Conservation (phyloP, 2,113 vertebrate species). For the Entomyzon cyanotis region DNA sequence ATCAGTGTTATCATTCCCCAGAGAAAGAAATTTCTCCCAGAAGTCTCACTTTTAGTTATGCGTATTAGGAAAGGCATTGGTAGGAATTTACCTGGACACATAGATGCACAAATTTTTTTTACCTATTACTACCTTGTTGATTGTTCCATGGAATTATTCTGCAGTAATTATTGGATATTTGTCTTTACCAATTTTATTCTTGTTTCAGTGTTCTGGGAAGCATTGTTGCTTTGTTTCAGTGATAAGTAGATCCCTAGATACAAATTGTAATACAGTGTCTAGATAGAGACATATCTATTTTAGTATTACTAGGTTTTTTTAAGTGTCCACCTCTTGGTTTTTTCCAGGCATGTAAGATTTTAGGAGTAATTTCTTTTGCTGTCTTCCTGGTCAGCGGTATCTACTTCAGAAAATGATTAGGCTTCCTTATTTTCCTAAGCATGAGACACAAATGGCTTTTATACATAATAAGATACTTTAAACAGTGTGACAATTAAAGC, state of each 20-base stretch:
- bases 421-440: not conserved
- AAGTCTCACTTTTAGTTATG: not conserved
- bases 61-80: not conserved
- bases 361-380: not conserved
- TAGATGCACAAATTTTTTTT: not conserved
- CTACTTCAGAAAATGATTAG: not conserved
- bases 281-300: not conserved
- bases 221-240: not conserved
- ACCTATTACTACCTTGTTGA: not conserved
- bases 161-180: not conserved
- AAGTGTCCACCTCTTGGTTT: accelerated
- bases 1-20: not conserved
- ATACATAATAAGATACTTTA: no score
- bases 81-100: not conserved
- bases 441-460: not conserved
- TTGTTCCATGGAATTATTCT: not conserved
- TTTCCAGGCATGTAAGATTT: not conserved
- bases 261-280: not conserved
- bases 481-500: not conserved
- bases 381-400: not conserved
- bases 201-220: not conserved
- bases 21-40: not conserved
- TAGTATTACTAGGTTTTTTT: not conserved
- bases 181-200: not conserved
- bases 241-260: not conserved